Percentiles rank a stretch among this genome's conserved stretches.
Conservation (phyloP, 2,113 vertebrate species). For the Desmodus rotundus region DNA sequence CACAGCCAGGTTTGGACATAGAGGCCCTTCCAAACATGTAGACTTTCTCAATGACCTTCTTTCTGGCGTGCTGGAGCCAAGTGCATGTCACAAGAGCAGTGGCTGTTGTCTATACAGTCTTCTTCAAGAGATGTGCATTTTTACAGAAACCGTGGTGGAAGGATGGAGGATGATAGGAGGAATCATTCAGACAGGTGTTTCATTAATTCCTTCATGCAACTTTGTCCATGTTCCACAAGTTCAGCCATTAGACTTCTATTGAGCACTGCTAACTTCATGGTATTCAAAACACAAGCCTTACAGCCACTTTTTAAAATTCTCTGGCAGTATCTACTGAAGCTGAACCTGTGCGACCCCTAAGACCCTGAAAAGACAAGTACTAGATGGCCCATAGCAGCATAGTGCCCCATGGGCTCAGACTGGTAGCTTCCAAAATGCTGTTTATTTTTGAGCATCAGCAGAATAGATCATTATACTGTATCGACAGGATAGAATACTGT, state of each 20-base stretch:
- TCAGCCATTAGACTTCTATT: slow-evolving; percentile 69
- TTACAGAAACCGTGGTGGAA: slow-evolving; percentile 67
- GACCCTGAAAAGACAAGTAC: not conserved
- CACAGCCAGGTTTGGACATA: not conserved
- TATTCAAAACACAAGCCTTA: slow-evolving; percentile 52
- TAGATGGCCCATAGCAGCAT: not conserved
- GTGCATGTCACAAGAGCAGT: slow-evolving; percentile 50
- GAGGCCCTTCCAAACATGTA: not conserved
- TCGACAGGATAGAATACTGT: not conserved
- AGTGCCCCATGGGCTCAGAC: not conserved
- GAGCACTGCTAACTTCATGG: slow-evolving; percentile 42
- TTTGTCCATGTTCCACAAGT: slow-evolving; percentile 69
- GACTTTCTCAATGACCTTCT: not conserved
- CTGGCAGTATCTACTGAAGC: not conserved
- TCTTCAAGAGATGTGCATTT: slow-evolving; percentile 70
- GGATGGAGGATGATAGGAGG: slow-evolving; percentile 45
- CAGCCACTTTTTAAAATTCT: not conserved
- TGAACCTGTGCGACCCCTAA: not conserved
- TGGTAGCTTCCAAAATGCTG: not conserved
- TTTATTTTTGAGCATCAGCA: not conserved
- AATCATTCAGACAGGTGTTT: slow-evolving; percentile 63
- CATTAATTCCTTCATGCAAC: slow-evolving; percentile 72
- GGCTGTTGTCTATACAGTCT: slow-evolving; percentile 54
- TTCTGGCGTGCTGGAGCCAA: not conserved
- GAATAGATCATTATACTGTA: not conserved